These are phyloP conservation scores for Colinus virginianus DNA, from an alignment of 2,113 vertebrate genomes.

Conservation along the genomic window DNA sequence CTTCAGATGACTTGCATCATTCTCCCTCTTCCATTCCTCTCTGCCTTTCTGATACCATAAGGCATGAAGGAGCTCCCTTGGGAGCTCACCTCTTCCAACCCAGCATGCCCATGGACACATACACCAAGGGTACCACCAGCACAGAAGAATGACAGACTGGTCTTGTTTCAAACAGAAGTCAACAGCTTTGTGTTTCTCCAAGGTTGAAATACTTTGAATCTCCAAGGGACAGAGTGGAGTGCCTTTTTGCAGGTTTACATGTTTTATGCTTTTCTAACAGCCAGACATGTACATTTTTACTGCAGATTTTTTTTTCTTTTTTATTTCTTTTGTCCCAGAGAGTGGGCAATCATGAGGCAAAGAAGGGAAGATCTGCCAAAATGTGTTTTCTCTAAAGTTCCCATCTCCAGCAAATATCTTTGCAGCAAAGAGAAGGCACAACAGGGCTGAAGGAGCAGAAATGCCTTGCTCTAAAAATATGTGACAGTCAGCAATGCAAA, in stretches of 20 bases:
- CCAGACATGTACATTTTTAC: neutral
- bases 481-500: constrained; percentile 5
- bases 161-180: neutral
- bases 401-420: neutral
- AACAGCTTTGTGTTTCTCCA: neutral
- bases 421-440: neutral
- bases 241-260: neutral
- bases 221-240: neutral
- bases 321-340: neutral
- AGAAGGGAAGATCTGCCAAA: neutral
- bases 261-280: neutral
- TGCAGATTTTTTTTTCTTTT: neutral
- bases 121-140: neutral
- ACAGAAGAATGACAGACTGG: neutral
- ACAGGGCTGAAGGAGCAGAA: neutral
- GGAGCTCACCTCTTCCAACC: accelerated
- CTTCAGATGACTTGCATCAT: neutral
- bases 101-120: accelerated
- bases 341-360: neutral
- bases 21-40: neutral
- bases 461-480: constrained; percentile 11
- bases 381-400: neutral
- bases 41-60: neutral
- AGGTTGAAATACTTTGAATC: neutral
- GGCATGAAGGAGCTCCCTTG: neutral